phyloP scores from a whole-genome alignment of 53 echinoderm and acorn worm genomes.

The Echinometra lucunter region DNA sequence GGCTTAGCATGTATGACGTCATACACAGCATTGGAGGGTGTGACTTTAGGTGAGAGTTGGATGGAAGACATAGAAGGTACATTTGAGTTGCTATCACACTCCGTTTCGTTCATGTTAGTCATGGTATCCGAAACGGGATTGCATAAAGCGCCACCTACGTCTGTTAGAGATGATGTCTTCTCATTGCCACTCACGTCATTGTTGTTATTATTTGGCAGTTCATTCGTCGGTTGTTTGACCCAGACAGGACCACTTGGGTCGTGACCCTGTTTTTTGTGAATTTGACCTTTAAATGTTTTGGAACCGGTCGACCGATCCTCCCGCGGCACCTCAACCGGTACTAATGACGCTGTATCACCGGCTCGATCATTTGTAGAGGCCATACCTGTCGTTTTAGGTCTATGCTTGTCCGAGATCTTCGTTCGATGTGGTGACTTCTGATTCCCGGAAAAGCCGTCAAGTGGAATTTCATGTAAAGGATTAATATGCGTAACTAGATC shows the following conservation, averaged over 20 bases:
- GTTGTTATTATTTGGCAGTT: slow-evolving; percentile 50
- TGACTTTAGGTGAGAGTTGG: slow-evolving; percentile 64
- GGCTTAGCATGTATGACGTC: slow-evolving; percentile 59
- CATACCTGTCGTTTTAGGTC: slow-evolving; percentile 4
- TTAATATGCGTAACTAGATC: slow-evolving; percentile 59
- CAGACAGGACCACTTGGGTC: background rate
- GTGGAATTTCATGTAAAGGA: slow-evolving; percentile 54
- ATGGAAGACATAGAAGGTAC: slow-evolving; percentile 64
- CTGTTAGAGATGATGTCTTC: background rate
- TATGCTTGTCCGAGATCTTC: background rate
- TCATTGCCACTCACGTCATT: slow-evolving; percentile 5
- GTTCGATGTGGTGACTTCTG: slow-evolving; percentile 57
- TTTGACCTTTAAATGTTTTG: background rate
- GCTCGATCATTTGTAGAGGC: background rate
- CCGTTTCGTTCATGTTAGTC: background rate
- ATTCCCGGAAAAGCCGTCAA: background rate
- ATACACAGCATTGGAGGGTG: slow-evolving; percentile 56
- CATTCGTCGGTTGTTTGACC: slow-evolving; percentile 33
- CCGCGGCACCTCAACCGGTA: slow-evolving; percentile 29
- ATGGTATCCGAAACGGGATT: slow-evolving; percentile 28
- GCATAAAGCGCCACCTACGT: slow-evolving; percentile 56
- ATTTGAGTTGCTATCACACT: slow-evolving; percentile 68
- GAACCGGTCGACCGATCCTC: background rate
- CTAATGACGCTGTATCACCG: background rate
- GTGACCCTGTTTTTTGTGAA: no score